These are phyloP conservation scores for Lordiphosa stackelbergi DNA, from an alignment of 1,140 invertebrate species.

Conservation along the genomic window DNA sequence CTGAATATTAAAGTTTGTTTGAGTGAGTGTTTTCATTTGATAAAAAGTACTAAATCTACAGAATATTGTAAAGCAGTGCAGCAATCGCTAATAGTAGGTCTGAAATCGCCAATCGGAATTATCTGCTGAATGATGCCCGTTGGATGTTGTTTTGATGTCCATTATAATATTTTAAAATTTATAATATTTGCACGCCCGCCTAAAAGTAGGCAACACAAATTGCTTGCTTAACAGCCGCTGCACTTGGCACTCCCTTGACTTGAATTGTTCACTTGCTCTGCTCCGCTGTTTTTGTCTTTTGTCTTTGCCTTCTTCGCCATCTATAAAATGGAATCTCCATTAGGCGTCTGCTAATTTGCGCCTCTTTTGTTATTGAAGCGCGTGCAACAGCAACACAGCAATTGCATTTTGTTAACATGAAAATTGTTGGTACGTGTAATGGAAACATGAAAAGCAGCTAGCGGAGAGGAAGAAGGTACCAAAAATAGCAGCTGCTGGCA, in stretches of 20 bases:
- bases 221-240: neutral
- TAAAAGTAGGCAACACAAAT: conserved; percentile 56
- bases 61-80: no score
- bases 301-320: conserved; percentile 1
- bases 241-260: conserved; percentile 8
- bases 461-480: conserved; percentile 3
- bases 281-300: conserved; percentile 4
- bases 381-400: conserved; percentile 26
- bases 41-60: no score
- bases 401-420: conserved; percentile 28
- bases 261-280: neutral
- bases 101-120: no score
- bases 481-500: neutral
- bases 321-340: conserved; percentile 16
- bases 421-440: conserved; percentile 20
- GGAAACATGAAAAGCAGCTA: conserved; percentile 1
- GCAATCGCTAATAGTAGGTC: no score
- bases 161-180: no score
- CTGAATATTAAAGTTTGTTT: no score
- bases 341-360: conserved; percentile 33
- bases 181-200: conserved; percentile 14
- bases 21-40: no score
- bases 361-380: conserved; percentile 20
- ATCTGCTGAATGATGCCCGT: no score
- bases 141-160: no score